Percentiles rank a stretch among this genome's conserved stretches.
Conservation (phyloP, 1,140 invertebrate species). For the Apis mellifera region Amel_HAv3.1 CM009936.2:2897001-2897500, state of each 20-base stretch:
- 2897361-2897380: background rate
- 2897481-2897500: background rate
- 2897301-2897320: background rate
- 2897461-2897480: background rate
- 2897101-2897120: too few species aligned
- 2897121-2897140: too few species aligned
- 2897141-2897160: too few species aligned
- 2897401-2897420: background rate
- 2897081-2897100: too few species aligned
- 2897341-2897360: background rate
- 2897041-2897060: too few species aligned
- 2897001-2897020: too few species aligned
- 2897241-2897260: slow-evolving; percentile 18
- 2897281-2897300: slow-evolving; percentile 5
- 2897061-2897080: too few species aligned
- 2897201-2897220: background rate
- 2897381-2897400: background rate
- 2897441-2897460: background rate
- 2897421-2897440: background rate
- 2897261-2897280: background rate
- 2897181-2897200: too few species aligned
- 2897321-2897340: background rate
- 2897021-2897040: too few species aligned
- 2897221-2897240: slow-evolving; percentile 4
- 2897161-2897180: too few species aligned